phyloP scores from a whole-genome alignment of 2,113 vertebrate species.

The Abramis brama region DNA sequence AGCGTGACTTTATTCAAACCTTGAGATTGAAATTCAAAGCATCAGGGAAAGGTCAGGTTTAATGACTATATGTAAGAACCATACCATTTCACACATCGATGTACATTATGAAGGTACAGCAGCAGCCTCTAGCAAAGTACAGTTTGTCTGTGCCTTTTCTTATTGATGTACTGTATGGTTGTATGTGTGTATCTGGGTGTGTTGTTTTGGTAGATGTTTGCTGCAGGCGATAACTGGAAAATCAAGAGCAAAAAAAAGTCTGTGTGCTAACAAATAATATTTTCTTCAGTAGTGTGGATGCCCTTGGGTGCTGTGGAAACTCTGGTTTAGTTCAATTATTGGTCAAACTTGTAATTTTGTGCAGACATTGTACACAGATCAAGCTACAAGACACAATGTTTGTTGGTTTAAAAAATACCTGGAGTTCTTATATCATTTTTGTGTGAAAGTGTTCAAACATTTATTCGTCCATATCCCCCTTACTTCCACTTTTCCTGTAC shows the following conservation, averaged over 20 bases:
- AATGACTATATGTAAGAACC: not conserved
- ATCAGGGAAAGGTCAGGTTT: constrained; percentile 25
- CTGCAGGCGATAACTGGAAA: constrained; percentile 23
- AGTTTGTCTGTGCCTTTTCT: not conserved
- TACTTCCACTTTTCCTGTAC: no score
- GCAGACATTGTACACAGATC: not conserved
- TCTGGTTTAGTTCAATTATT: constrained; percentile 25
- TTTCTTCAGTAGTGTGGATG: not conserved
- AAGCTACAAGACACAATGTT: not conserved
- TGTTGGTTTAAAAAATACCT: not conserved
- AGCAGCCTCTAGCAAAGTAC: constrained; percentile 21
- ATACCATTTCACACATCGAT: constrained; percentile 14
- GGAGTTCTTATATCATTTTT: no score
- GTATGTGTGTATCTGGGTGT: constrained; percentile 36
- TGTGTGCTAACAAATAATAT: constrained; percentile 1
- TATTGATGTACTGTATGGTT: constrained; percentile 2
- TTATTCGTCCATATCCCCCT: no score
- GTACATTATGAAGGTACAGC: constrained; percentile 17
- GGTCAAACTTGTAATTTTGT: constrained; percentile 1
- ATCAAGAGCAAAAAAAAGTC: constrained; percentile 6
- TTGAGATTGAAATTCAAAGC: constrained; percentile 12
- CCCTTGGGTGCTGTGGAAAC: not conserved
- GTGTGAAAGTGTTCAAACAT: no score
- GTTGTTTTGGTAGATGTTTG: not conserved
- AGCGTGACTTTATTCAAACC: not conserved